Evolutionary conservation across 2,797 vertebrate genomes (phyloP).

Genomic region (Cygnus olor): DNA sequence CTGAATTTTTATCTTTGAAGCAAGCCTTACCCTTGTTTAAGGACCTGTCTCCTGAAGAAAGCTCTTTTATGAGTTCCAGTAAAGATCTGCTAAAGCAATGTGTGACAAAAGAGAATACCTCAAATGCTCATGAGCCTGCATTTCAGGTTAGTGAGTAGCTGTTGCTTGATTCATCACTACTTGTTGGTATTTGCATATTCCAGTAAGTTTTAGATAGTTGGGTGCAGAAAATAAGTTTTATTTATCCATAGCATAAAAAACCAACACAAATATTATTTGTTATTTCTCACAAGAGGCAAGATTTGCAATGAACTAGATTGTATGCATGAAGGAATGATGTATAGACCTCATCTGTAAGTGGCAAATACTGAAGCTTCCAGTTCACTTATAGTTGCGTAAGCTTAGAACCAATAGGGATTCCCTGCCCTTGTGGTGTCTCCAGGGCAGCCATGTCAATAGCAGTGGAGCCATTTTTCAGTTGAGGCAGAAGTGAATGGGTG

Average conservation of each 20-base stretch:
- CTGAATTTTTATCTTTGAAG: slow-evolving; percentile 78
- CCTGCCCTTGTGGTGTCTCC: background rate
- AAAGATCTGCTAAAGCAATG: slow-evolving; percentile 44
- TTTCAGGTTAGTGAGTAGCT: slow-evolving; percentile 64
- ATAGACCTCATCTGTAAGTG: background rate
- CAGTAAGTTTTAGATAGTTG: background rate
- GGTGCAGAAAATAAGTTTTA: background rate
- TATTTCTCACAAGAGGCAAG: background rate
- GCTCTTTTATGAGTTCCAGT: slow-evolving; percentile 72
- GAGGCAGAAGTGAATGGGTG: background rate
- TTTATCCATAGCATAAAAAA: background rate
- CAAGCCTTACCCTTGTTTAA: slow-evolving; percentile 81
- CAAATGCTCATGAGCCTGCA: slow-evolving; percentile 17
- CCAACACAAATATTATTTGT: background rate
- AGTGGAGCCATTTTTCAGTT: background rate
- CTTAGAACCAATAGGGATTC: background rate
- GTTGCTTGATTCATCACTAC: background rate
- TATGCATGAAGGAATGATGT: background rate
- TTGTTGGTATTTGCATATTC: background rate
- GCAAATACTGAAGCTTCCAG: background rate
- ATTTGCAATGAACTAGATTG: background rate
- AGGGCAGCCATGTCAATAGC: background rate
- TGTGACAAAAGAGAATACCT: background rate
- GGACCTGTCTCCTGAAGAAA: slow-evolving; percentile 76
- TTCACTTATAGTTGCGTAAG: background rate